Evolutionary conservation across 2,113 vertebrate species (phyloP).

Genomic region (Pelecanoides urinatrix): DNA sequence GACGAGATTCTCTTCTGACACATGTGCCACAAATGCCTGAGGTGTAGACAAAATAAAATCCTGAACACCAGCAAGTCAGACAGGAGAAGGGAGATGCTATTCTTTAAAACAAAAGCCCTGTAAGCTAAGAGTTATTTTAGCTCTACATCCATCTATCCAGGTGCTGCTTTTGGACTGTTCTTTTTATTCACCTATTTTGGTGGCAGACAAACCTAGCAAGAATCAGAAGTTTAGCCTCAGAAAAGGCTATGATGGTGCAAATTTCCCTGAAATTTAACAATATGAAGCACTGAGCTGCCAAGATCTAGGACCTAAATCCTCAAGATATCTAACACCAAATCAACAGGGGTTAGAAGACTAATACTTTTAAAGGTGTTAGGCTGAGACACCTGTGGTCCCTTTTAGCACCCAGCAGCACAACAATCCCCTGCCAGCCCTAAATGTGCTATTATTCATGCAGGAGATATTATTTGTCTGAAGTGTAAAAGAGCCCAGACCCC

Average conservation of each 20-base stretch:
- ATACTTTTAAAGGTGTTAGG: neutral
- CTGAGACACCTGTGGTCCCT: neutral
- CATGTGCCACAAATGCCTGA: neutral
- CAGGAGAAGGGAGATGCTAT: neutral
- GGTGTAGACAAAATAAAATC: neutral
- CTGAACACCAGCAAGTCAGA: neutral
- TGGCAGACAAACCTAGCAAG: neutral
- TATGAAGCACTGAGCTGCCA: neutral
- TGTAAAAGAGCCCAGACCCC: neutral
- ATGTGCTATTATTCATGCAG: fast-evolving
- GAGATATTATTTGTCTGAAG: neutral
- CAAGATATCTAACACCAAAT: neutral
- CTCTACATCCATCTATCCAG: neutral
- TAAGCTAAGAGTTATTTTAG: neutral
- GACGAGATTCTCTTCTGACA: neutral
- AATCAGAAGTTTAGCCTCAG: neutral
- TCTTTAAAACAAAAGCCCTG: neutral
- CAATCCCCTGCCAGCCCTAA: neutral
- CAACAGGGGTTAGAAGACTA: neutral
- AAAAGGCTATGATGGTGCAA: neutral
- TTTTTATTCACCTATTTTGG: neutral
- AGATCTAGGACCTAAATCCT: neutral
- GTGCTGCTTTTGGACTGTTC: neutral
- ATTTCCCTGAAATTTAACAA: neutral
- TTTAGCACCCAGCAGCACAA: neutral